Evolutionary conservation across 2,888 invertebrate species (phyloP).

Genomic region (Acleris cristana): DNA sequence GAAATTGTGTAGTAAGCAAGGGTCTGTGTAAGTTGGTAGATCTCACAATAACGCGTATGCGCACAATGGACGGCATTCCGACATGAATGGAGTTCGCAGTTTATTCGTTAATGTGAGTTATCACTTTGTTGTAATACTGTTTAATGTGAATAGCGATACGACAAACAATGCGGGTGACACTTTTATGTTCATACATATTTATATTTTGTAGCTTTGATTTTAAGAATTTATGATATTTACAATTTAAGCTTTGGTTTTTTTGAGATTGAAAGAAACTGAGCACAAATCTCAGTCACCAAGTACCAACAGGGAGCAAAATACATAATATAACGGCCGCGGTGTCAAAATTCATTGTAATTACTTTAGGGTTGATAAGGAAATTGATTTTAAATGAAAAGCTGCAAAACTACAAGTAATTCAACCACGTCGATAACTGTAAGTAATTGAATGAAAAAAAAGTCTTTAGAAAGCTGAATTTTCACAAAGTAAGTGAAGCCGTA

Average conservation of each 20-base stretch:
- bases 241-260: too few relatives aligned
- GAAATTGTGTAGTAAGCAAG: background rate
- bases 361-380: too few relatives aligned
- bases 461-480: constrained; percentile 19
- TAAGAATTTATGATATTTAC: too few relatives aligned
- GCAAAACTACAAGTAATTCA: too few relatives aligned
- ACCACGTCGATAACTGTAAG: background rate
- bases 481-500: constrained; percentile 3
- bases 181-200: constrained; percentile 1
- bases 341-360: too few relatives aligned
- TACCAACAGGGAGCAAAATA: too few relatives aligned
- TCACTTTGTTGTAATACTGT: constrained; percentile 24
- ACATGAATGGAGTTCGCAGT: constrained; percentile 34
- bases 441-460: background rate
- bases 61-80: constrained; percentile 35
- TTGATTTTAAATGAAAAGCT: too few relatives aligned
- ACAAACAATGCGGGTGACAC: constrained; percentile 10
- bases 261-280: too few relatives aligned
- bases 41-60: constrained; percentile 17
- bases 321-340: too few relatives aligned
- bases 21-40: background rate
- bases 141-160: constrained; percentile 9
- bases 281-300: too few relatives aligned
- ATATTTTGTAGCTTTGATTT: background rate
- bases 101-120: constrained; percentile 30